Evolutionary conservation across 1,140 invertebrate species (phyloP), one percentile per base, ranked within the genome.

Genomic region (Sitobion miscanthi): DNA sequence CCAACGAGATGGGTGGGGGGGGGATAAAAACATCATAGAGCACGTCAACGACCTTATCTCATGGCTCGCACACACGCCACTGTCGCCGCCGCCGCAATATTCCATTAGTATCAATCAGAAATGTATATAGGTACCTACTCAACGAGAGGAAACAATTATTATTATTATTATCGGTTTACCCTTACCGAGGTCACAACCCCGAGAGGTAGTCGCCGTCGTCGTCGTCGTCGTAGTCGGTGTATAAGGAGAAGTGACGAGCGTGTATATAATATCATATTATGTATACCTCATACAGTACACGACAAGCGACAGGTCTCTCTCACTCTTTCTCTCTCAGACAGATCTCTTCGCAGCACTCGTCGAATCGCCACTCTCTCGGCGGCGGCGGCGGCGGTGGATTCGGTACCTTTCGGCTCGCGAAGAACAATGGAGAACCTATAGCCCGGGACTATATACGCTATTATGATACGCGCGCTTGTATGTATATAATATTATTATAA

Each of bases 51-150:
- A 91, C 90, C 57, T 91, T 82, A 82, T 82, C 42, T 77, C 62
- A 8, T 25, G 17, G 35, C 35, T n/a, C 30, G 49, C 87, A 23
- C 87, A 38, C 82, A 23, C 77, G 83, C 82, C 38, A 42, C n/a
- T 35, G 9, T n/a, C 20, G 7, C 0, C 52, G 54, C 45, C 90
- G 45, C 62, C 42, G 69, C n/a, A 4, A 54, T 54, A 85, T 85
- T 85, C 49, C 91, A 93, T 93, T 85, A 93, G 91, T 42, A 85
- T 85, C 91, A 93, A 93, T 85, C 91, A 85, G 49, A 54, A 85
- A 35, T 42, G 54, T 54, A 21, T 25, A 25, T 30, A 82, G 11
- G 25, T 45, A 45, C 9, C 42, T 83, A 20, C 86, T 49, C 17
- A 38, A 20, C 6, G 47, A 87, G 85, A 47, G 45, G 25, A 88